Base-by-base conservation (phyloP, 2,888 invertebrate genomes). In the Nasonia oneida region DNA sequence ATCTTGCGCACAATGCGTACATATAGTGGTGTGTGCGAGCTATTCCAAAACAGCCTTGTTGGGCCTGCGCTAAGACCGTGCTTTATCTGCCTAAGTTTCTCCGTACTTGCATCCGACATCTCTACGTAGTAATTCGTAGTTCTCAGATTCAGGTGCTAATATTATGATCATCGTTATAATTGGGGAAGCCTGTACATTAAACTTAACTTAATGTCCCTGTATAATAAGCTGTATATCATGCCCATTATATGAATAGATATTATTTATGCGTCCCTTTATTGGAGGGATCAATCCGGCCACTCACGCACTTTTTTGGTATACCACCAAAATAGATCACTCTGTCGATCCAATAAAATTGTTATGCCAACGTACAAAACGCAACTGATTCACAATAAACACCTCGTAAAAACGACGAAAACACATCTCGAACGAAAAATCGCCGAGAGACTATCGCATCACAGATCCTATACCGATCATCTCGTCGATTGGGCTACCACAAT, bases 401-500 rank as follows among this genome's bases (percentile, higher is more conserved):
- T 10, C 42, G 10, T 10, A 2, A 47, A 57, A n/a, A 4, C n/a
- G 18, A 3, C 0, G 15, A 57, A 57, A 18, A 57, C 6, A 15
- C 15, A 14, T 57, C 4, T n/a, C n/a, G 15, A 18, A 8, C 53
- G 29, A 64, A 64, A 23, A 23, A 64, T 29, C 64, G 23, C 6
- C 12, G n/a, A 33, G 53, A 67, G 37, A 70, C 70, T 42, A 83
- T 70, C 77, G 8, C 0, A 33, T 15, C 15, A 47, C 23, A 77
- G 77, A 81, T 81, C 33, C 42, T 29, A 29, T 23, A 42, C 3
- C 78, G 39, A 79, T 79, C 76, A 76, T 84, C 81, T 71, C 71
- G 67, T 53, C 67, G 75, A 84, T 81, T 84, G 57, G 80, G 18
- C 75, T n/a, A 67, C n/a, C 53, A 80, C 80, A 70, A 80, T 79